Base-by-base conservation (phyloP, 2,888 invertebrate species). In the Muschampia plurimacula region DNA sequence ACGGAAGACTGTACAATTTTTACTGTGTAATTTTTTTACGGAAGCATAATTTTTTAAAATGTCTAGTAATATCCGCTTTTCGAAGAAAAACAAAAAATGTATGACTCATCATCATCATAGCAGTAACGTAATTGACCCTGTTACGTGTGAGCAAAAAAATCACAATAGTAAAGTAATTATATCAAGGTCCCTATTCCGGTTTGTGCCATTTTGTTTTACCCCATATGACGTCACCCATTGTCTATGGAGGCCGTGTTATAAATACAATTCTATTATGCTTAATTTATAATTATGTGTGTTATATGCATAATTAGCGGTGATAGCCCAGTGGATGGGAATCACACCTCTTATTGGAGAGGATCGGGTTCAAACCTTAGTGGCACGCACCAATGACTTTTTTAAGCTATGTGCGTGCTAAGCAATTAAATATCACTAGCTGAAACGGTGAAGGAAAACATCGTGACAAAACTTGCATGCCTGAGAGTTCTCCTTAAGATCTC, bases 191-290 rank as follows among this genome's bases (percentile, higher is more conserved):
- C 67, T 74, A 67, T 77, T 77, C 74, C 63, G 75, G 76, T 71
- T 67, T 67, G 0, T 59, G 65, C 65, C 62, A 67, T 72, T 72
- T 63, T 72, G 72, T 67, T 72, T 67, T 52, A 72, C 75, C 74
- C 69, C 75, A 69, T 67, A 77, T 80, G 78, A 81, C 78, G 76
- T 81, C 78, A 79, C 69, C 78, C 62, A 80, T 79, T 81, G 81
- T 81, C 72, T 75, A 69, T 60, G 67, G 78, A 78, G 80, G 81
- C 76, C 75, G 68, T 74, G 74, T 39, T 72, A 71, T 76, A 73
- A 72, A 74, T 76, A 77, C 75, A 77, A 71, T 72, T 69, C 72
- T 73, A 62, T 71, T 74, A 67, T 69, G 32, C 32, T 32, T 32
- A 32, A 32, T 32, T 32, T 32, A 32, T 32, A 32, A 32, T 32